These are phyloP conservation scores for Odontophorus gujanensis DNA, from an alignment of 2,113 vertebrate genomes.

Conservation along the genomic window DNA sequence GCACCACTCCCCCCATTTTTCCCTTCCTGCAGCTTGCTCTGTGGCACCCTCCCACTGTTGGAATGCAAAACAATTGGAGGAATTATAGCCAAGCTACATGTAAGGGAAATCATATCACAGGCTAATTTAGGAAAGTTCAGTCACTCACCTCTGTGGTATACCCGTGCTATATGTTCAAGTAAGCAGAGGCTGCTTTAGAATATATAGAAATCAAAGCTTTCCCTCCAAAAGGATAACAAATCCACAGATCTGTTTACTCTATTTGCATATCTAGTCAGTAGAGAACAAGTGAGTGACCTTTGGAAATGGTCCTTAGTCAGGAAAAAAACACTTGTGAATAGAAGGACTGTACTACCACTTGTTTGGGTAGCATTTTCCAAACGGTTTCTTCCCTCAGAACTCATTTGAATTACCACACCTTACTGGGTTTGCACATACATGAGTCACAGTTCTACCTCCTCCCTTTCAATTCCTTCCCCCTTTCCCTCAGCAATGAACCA, in stretches of 20 bases:
- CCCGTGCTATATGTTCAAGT: neutral
- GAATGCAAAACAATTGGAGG: slow-evolving; percentile 13
- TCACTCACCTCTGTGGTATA: neutral
- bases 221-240: neutral
- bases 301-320: neutral
- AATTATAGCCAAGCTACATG: neutral
- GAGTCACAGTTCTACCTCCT: neutral
- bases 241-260: neutral
- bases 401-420: neutral
- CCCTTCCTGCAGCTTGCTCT: neutral
- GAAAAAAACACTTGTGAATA: neutral
- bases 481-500: neutral
- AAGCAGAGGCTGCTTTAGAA: neutral
- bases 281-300: neutral
- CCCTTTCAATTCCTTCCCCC: neutral
- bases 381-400: neutral
- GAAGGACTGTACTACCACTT: neutral
- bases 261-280: neutral
- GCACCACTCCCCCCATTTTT: neutral
- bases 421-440: neutral
- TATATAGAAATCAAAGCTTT: neutral
- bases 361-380: neutral
- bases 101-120: neutral
- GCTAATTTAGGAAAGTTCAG: slow-evolving; percentile 2
- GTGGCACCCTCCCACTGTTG: neutral